Base-by-base conservation (phyloP, 1,140 invertebrate species). In the Steinernema feltiae region DNA sequence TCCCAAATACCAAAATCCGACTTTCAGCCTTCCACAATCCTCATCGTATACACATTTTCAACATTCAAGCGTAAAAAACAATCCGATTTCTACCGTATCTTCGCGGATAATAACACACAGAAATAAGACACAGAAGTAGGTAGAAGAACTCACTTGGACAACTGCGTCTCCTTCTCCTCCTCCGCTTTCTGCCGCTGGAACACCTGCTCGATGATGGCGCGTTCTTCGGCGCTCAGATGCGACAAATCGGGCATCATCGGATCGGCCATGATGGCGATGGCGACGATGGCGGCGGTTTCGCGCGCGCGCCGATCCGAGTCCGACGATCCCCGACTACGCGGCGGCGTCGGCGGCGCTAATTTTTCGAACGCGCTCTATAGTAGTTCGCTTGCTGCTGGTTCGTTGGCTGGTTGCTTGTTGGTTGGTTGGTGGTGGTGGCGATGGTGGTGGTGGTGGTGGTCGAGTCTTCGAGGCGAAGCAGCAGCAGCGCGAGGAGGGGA, bases 181-280 rank as follows among this genome's bases (percentile, higher is more conserved):
- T 98, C 96, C 87, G 94, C 93, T 88, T 93, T 92, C 88, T 98
- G 95, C 79, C 96, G 90, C 90, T 94, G 91, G 89, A 98, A 93
- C 82, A 99, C 96, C 84, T 92, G 91, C 88, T 97, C 93, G 88
- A 99, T 98, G 89, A 98, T 96, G 88, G 92, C 91, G 87, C 95
- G 91, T 90, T 98, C 96, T 88, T 98, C 94, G 84, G 94, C 92
- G 83, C 94, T 98, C 85, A 98, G 91, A 89, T 98, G 95, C 86
- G 94, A 97, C 84, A 99, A 91, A 90, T 98, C 95, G 82, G 95
- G 95, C 91, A 93, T 91, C 12, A 86, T 88, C 73, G 87, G 86
- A 81, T 79, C 76, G 78, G 76, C 73, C 84, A 84, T 75, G 70
- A 21, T 21, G 53, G 53, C 24, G 24, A 21, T 27, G 53, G 15